Conservation (phyloP, 2,797 vertebrate species). For the Chloroceryle amazona region DNA sequence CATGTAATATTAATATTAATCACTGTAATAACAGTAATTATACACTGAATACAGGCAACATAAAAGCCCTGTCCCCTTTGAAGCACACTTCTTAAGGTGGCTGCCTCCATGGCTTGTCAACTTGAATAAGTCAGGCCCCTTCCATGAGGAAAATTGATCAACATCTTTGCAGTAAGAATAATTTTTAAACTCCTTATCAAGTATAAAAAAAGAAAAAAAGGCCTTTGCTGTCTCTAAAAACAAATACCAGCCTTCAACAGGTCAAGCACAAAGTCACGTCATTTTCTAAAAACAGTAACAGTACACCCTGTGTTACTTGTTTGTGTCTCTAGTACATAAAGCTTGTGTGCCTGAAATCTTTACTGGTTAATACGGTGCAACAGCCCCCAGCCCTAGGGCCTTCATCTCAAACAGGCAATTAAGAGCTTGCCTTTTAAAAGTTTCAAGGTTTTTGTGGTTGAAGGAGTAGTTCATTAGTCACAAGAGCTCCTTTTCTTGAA, state of each 20-base stretch:
- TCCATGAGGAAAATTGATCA: background rate
- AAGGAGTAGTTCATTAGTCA: constrained; percentile 50
- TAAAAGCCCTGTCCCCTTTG: background rate
- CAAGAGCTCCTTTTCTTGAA: constrained; percentile 39
- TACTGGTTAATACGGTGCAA: background rate
- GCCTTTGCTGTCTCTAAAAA: background rate
- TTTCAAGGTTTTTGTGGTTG: constrained; percentile 2
- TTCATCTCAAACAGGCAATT: background rate
- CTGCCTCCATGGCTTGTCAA: background rate
- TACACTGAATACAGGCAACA: background rate
- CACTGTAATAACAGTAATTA: background rate
- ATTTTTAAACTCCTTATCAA: background rate
- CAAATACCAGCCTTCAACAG: background rate
- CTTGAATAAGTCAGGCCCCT: background rate
- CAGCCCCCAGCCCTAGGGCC: background rate
- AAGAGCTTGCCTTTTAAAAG: background rate
- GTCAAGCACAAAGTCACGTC: background rate
- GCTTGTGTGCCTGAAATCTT: background rate
- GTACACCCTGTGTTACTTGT: background rate
- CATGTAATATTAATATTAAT: background rate
- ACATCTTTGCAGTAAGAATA: background rate
- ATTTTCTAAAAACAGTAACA: background rate
- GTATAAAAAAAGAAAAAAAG: background rate
- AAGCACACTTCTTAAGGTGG: background rate
- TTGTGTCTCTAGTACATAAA: background rate